Conservation (phyloP, 2,888 invertebrate genomes). For the Sphinx pinastri region DNA sequence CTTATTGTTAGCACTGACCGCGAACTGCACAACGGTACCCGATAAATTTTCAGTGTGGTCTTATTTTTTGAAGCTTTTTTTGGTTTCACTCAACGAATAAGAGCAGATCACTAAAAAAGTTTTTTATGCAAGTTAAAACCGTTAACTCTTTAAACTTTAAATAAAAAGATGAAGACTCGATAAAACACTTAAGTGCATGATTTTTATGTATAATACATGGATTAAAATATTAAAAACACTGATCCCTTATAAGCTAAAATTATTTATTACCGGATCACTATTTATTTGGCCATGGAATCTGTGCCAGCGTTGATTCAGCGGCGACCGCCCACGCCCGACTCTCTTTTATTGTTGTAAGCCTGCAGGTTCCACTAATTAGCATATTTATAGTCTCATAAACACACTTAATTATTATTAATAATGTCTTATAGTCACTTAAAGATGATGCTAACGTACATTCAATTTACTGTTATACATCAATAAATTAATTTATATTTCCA, state of each 20-base stretch:
- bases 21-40: conserved; percentile 54
- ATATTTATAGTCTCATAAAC: conserved; percentile 55
- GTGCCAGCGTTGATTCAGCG: conserved; percentile 64
- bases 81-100: conserved; percentile 37
- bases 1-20: conserved; percentile 52
- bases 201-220: neutral
- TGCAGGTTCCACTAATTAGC: conserved; percentile 52
- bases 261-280: conserved; percentile 56
- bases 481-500: neutral
- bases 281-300: conserved; percentile 66
- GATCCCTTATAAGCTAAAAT: neutral
- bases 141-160: conserved; percentile 18
- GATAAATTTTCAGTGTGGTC: conserved; percentile 41
- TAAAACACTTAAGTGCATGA: neutral
- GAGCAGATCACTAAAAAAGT: conserved; percentile 25
- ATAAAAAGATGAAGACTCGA: conserved; percentile 13
- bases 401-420: conserved; percentile 41
- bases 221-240: neutral
- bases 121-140: conserved; percentile 27
- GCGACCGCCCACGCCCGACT: conserved; percentile 56
- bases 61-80: conserved; percentile 37
- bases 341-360: conserved; percentile 44
- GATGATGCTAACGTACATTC: conserved; percentile 39
- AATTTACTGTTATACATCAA: conserved; percentile 43
- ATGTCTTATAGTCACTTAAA: conserved; percentile 40